A percentile compares a stretch with the other conserved stretches of the same genome.
Conservation (phyloP, 2,888 invertebrate species). For the Cenopis cana region DNA sequence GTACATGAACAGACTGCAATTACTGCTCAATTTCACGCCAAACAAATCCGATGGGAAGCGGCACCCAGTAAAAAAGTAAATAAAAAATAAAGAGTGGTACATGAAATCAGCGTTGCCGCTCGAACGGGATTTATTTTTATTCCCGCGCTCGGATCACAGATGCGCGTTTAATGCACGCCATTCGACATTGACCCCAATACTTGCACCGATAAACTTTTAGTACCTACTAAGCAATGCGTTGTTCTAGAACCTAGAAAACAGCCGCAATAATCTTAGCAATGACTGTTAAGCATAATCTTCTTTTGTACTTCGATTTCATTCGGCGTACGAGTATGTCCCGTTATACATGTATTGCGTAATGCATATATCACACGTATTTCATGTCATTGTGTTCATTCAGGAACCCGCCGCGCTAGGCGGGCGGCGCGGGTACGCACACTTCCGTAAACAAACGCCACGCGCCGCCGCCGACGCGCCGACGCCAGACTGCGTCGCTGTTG, state of each 20-base stretch:
- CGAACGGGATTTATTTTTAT: slow-evolving; percentile 40
- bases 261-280: not conserved
- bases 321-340: no score
- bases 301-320: not conserved
- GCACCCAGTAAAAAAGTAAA: slow-evolving; percentile 22
- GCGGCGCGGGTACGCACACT: slow-evolving; percentile 52
- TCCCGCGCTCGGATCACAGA: slow-evolving; percentile 42
- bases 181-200: slow-evolving; percentile 36
- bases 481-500: slow-evolving; percentile 40
- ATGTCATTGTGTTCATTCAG: slow-evolving; percentile 59
- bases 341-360: slow-evolving; percentile 35
- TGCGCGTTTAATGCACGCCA: slow-evolving; percentile 38
- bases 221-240: slow-evolving; percentile 14
- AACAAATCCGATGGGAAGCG: slow-evolving; percentile 21
- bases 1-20: not conserved
- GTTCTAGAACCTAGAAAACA: not conserved
- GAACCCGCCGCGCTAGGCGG: slow-evolving; percentile 52
- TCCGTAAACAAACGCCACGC: slow-evolving; percentile 60
- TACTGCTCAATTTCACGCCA: slow-evolving; percentile 20
- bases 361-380: slow-evolving; percentile 41
- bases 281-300: not conserved
- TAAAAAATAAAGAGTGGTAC: slow-evolving; percentile 30
- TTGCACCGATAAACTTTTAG: slow-evolving; percentile 16
- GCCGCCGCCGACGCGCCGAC: slow-evolving; percentile 41
- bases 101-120: slow-evolving; percentile 30